Conservation (phyloP, 2,888 invertebrate species). For the Anoplius nigerrimus region DNA sequence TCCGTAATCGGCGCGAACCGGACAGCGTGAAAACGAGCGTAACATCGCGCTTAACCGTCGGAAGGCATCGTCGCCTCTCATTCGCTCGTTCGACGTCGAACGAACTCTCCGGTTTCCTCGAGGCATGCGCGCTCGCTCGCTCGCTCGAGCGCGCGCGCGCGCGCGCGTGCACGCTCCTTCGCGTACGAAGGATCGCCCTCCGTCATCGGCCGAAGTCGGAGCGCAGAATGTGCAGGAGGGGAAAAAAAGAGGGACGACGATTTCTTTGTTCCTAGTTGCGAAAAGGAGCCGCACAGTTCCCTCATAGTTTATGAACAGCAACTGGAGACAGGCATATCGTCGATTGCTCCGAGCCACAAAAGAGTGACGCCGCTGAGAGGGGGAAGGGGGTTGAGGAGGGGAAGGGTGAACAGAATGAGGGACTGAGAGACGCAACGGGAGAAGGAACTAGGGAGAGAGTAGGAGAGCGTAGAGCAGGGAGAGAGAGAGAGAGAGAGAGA, state of each 20-base stretch:
- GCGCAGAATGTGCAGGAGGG: not conserved
- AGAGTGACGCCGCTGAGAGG: conserved; percentile 25
- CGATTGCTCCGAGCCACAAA: conserved; percentile 28
- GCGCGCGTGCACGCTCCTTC: too few species aligned
- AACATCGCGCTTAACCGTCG: too few species aligned
- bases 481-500: conserved; percentile 1
- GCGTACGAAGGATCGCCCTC: not conserved
- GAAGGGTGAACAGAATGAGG: not conserved
- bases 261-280: conserved; percentile 30
- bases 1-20: too few species aligned
- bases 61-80: too few species aligned
- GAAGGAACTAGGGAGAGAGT: conserved; percentile 6
- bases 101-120: not conserved
- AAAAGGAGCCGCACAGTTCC: conserved; percentile 14
- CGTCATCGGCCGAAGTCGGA: too few species aligned
- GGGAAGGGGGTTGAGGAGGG: not conserved
- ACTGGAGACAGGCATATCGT: conserved; percentile 17
- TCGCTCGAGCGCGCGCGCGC: too few species aligned
- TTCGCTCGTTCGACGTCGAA: not conserved
- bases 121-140: too few species aligned
- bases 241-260: conserved; percentile 1
- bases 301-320: conserved; percentile 2
- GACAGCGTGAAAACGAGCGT: too few species aligned
- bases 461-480: not conserved
- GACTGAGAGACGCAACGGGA: conserved; percentile 25